Evolutionary conservation across 2,888 invertebrate genomes (phyloP), one percentile per base, ranked within the genome.

Genomic region (Mimumesa dahlbomi): DNA sequence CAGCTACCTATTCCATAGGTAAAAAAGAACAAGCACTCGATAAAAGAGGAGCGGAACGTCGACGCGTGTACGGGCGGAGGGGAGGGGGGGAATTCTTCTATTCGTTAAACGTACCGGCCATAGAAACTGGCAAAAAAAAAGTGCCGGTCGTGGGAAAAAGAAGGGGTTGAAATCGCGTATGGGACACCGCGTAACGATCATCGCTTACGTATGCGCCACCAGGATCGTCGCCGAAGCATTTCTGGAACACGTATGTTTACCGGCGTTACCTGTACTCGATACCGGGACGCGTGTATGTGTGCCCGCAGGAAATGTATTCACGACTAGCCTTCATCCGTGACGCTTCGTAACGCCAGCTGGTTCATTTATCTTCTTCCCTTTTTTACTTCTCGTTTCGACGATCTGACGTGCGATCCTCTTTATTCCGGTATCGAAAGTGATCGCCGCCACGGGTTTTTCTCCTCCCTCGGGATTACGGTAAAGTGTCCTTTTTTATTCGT

Each of bases 271-370:
- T n/a, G n/a, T n/a, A n/a, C n/a, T n/a, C n/a, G n/a, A n/a, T n/a
- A n/a, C n/a, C n/a, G n/a, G n/a, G n/a, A n/a, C n/a, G n/a, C n/a
- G n/a, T n/a, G n/a, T 56, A 75, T 63, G 57, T 61, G 59, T 50
- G 53, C 45, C 45, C 63, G 62, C 70, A 71, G 78, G 73, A 78
- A 82, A 70, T 58, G 81, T 75, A 82, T 82, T 82, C 79, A 80
- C 48, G 38, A 69, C 42, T 74, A 72, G 65, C 73, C 75, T 75
- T 80, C 82, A 52, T 61, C 71, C 72, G 66, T 69, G 77, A 77
- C 73, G 36, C 49, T n/a, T 48, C 53, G 57, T 64, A 50, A 58
- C 52, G 61, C 68, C 82, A 82, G 81, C 82, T 80, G 82, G 63
- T 82, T 75, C 81, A 78, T 81, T 81, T 78, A 79, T 82, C 81